Evolutionary conservation across 2,888 invertebrate species (phyloP).

Genomic region (Heliconius charithonia): DNA sequence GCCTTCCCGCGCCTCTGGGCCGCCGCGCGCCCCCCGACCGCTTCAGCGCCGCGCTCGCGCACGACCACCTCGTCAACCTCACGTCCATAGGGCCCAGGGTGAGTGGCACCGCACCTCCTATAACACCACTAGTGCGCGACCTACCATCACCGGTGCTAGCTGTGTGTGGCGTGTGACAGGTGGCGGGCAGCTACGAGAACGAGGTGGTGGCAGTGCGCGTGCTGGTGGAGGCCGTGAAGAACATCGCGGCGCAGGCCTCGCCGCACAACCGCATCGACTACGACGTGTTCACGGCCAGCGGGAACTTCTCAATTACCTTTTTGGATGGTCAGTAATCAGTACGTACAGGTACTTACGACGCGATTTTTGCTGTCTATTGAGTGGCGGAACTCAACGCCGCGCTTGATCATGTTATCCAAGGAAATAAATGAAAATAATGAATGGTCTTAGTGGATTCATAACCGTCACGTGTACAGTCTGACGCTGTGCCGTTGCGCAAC

Average conservation of each 20-base stretch:
- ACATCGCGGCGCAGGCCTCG: conserved; percentile 78
- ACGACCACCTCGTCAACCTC: conserved; percentile 85
- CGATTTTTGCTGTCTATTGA: no score
- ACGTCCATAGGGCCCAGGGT: conserved; percentile 85
- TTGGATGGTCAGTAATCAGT: conserved; percentile 80
- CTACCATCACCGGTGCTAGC: no score
- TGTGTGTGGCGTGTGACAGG: conserved; percentile 51
- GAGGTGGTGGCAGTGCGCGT: conserved; percentile 88
- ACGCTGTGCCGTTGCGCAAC: no score
- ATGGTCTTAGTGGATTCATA: no score
- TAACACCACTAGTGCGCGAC: no score
- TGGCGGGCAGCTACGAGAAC: conserved; percentile 90
- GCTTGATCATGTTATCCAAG: no score
- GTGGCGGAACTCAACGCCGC: no score
- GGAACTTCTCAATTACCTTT: conserved; percentile 90
- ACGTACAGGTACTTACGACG: not conserved
- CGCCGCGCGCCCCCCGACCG: conserved; percentile 51
- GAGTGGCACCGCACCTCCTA: not conserved
- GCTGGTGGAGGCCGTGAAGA: conserved; percentile 81
- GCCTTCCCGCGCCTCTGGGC: conserved; percentile 81
- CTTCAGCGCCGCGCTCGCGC: conserved; percentile 85
- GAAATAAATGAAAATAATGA: no score
- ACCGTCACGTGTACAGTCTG: no score
- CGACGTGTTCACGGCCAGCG: conserved; percentile 88
- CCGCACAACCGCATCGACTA: conserved; percentile 84